Evolutionary conservation across 2,797 vertebrate species (phyloP).

Genomic region (Anniella stebbinsi): DNA sequence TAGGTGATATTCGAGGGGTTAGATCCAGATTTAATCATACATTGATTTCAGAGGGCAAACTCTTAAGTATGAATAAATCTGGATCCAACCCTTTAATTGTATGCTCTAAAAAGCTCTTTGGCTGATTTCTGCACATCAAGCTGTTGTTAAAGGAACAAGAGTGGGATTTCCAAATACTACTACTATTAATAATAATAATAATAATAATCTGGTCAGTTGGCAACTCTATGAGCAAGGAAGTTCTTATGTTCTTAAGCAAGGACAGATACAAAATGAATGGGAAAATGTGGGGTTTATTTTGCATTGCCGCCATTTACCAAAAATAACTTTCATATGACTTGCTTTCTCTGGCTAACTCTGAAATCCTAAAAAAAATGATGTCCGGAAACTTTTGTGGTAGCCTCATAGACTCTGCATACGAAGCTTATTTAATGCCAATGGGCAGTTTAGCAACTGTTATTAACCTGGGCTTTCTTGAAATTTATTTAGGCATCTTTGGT

Average conservation of each 20-base stretch:
- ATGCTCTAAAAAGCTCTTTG: neutral
- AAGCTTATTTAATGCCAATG: conserved; percentile 60
- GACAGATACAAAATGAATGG: fast-evolving
- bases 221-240: neutral
- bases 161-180: neutral
- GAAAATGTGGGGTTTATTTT: conserved; percentile 49
- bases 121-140: neutral
- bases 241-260: conserved; percentile 10
- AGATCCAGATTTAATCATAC: neutral
- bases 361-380: conserved; percentile 28
- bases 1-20: neutral
- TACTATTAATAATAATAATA: too few species aligned
- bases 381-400: conserved; percentile 42
- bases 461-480: conserved; percentile 54
- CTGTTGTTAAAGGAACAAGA: neutral
- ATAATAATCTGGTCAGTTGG: neutral
- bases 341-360: conserved; percentile 62
- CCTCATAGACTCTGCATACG: conserved; percentile 52
- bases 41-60: too few species aligned
- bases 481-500: conserved; percentile 60
- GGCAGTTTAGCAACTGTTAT: conserved; percentile 62
- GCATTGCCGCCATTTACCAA: conserved; percentile 41
- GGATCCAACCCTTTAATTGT: neutral
- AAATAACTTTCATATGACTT: conserved; percentile 42
- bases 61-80: too few species aligned